Evolutionary conservation across 2,797 vertebrate species (phyloP).

Genomic region (Macropus fuliginosus): DNA sequence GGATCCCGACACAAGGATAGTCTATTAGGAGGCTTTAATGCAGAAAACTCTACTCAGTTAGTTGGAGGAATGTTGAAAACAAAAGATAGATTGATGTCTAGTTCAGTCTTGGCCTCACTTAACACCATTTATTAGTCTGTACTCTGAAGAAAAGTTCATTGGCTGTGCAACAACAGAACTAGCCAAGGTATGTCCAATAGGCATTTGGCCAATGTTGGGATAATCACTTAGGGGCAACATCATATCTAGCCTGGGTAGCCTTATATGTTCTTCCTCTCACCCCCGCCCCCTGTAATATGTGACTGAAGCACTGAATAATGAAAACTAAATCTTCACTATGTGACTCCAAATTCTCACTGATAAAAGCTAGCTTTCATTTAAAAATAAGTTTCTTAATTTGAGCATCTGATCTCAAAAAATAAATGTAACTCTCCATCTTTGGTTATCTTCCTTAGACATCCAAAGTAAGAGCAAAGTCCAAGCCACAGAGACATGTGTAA

Average conservation of each 20-base stretch:
- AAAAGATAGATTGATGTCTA: background rate
- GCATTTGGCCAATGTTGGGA: background rate
- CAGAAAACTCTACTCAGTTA: background rate
- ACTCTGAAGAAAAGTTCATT: background rate
- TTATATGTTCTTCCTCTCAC: background rate
- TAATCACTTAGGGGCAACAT: background rate
- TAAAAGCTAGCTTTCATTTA: background rate
- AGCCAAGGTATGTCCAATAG: background rate
- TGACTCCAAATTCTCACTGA: background rate
- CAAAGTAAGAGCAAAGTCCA: conserved; percentile 68
- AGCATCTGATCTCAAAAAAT: background rate
- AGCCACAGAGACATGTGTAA: background rate
- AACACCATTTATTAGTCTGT: background rate
- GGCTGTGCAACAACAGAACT: background rate
- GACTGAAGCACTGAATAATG: background rate
- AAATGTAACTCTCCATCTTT: background rate
- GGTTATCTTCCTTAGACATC: background rate
- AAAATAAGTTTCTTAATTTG: background rate
- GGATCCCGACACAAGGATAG: background rate
- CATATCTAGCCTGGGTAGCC: background rate
- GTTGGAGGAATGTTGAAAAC: background rate
- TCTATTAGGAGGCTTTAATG: background rate
- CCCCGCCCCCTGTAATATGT: too few species aligned
- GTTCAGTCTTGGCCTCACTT: background rate
- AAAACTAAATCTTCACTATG: background rate